Evolutionary conservation across 1,140 invertebrate species (phyloP).

Genomic region (Drosophila ercepeae): DNA sequence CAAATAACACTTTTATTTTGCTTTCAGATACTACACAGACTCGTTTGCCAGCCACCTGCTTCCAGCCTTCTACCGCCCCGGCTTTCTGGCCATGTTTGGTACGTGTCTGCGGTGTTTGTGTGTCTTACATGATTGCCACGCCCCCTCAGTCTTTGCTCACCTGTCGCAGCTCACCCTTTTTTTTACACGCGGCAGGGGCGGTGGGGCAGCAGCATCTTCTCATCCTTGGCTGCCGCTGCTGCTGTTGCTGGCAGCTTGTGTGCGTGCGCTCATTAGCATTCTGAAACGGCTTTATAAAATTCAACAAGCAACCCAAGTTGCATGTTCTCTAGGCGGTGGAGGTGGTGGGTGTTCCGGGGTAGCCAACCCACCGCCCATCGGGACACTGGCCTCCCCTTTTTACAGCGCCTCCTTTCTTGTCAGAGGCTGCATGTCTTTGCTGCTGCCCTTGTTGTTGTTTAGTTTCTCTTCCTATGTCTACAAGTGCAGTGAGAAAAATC

Average conservation of each 20-base stretch:
- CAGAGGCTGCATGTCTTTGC: conserved; percentile 63
- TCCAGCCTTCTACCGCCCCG: conserved; percentile 19
- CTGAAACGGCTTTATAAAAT: conserved; percentile 81
- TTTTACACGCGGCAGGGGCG: conserved; percentile 1
- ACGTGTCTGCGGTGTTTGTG: conserved; percentile 73
- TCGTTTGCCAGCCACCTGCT: conserved; percentile 1
- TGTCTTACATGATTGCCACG: conserved; percentile 78
- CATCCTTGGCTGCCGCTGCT: conserved; percentile 48
- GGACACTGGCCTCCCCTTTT: not conserved
- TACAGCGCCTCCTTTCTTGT: conserved; percentile 16
- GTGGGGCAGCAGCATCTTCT: conserved; percentile 30
- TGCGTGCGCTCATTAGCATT: conserved; percentile 81
- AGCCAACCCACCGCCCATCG: not conserved
- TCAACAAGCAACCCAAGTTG: conserved; percentile 71
- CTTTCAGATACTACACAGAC: conserved; percentile 27
- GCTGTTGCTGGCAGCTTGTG: conserved; percentile 63
- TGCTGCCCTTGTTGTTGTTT: conserved; percentile 38
- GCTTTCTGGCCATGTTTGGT: conserved; percentile 29
- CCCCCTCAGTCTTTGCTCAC: conserved; percentile 48
- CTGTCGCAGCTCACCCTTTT: conserved; percentile 42
- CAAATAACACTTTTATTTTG: conserved; percentile 81
- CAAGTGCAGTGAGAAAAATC: conserved; percentile 1
- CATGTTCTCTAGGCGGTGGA: conserved; percentile 22
- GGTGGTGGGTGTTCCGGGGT: not conserved
- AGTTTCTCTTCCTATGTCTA: conserved; percentile 33